These are phyloP conservation scores for Parascotia fuliginaria DNA, from an alignment of 2,888 invertebrate genomes.

Conservation along the genomic window DNA sequence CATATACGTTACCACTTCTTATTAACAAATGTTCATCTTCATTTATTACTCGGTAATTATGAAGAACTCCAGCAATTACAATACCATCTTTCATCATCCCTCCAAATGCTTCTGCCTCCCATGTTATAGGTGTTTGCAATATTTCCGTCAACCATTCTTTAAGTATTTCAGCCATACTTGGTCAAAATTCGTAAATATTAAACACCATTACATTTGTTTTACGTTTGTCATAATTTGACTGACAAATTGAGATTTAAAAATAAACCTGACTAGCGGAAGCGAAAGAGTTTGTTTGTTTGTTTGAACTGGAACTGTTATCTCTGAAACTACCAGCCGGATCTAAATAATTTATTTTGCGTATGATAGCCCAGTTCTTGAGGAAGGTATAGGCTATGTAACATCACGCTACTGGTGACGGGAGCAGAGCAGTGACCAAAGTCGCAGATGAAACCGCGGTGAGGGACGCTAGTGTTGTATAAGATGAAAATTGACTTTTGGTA, in stretches of 20 bases:
- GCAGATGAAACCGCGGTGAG: too few species aligned
- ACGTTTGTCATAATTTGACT: neutral
- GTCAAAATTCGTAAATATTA: neutral
- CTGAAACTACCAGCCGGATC: too few species aligned
- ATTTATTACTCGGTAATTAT: slow-evolving; percentile 86
- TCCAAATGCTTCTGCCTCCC: slow-evolving; percentile 84
- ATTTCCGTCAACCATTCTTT: slow-evolving; percentile 86
- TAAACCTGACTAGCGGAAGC: too few species aligned
- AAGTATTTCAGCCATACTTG: slow-evolving; percentile 85
- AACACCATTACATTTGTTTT: neutral
- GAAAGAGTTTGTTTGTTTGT: too few species aligned
- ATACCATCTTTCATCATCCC: slow-evolving; percentile 85
- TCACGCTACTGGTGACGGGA: too few species aligned
- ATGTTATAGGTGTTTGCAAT: slow-evolving; percentile 82
- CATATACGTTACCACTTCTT: slow-evolving; percentile 61
- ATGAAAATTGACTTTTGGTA: too few species aligned
- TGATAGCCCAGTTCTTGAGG: too few species aligned
- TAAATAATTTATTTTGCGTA: too few species aligned
- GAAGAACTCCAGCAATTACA: slow-evolving; percentile 83
- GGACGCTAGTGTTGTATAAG: too few species aligned
- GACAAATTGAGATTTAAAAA: slow-evolving; percentile 5
- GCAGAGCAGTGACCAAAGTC: too few species aligned
- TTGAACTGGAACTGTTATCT: too few species aligned
- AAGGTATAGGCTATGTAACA: too few species aligned
- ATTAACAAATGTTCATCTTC: slow-evolving; percentile 83